phyloP scores from a whole-genome alignment of 2,113 vertebrate genomes.

The Pagrus major region DNA sequence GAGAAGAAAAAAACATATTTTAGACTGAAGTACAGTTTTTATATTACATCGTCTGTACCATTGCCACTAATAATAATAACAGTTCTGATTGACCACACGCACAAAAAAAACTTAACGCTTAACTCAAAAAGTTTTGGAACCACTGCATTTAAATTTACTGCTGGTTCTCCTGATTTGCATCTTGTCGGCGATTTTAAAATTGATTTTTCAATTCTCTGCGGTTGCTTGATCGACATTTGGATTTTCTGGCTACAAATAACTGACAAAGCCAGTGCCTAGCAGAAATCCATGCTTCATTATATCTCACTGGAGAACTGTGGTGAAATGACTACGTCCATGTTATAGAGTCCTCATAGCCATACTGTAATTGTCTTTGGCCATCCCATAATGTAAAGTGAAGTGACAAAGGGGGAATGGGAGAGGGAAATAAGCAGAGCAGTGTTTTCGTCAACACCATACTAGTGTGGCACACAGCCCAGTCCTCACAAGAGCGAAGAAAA shows the following conservation, averaged over 20 bases:
- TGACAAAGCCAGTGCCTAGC: not conserved
- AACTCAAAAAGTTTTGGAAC: too few relatives aligned
- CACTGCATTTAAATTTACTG: too few relatives aligned
- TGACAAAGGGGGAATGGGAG: not conserved
- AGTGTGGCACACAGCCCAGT: not conserved
- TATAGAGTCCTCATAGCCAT: not conserved
- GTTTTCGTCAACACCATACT: not conserved
- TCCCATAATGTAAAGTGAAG: conserved; percentile 5
- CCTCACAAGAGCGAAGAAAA: not conserved
- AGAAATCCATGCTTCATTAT: not conserved
- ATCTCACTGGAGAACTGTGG: not conserved
- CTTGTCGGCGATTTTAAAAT: not conserved
- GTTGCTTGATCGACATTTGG: not conserved
- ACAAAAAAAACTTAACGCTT: too few relatives aligned
- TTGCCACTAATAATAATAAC: too few relatives aligned
- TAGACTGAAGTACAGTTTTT: too few relatives aligned
- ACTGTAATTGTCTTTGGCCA: conserved; percentile 9
- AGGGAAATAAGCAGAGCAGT: not conserved
- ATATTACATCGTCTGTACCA: too few relatives aligned
- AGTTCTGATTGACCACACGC: too few relatives aligned
- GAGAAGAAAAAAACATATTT: too few relatives aligned
- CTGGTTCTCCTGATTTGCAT: not conserved
- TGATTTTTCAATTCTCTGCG: too few relatives aligned
- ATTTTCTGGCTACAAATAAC: not conserved
- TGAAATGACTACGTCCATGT: conserved; percentile 1